Percentiles rank a stretch among this genome's conserved stretches.
Conservation (phyloP, 1,140 invertebrate genomes). For the Cydia pomonella region DNA sequence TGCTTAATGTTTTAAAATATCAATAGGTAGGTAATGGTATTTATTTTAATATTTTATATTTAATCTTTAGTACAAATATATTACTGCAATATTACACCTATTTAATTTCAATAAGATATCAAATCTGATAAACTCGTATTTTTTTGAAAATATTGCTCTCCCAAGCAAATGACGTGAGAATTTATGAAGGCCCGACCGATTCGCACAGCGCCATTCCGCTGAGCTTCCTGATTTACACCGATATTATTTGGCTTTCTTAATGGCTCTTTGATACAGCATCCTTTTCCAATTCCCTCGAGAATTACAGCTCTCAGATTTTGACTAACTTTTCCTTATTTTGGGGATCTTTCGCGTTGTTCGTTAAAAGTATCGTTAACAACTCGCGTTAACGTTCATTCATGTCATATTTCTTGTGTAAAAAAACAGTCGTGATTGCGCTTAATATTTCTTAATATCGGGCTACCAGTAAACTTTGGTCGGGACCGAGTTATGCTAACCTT, state of each 20-base stretch:
- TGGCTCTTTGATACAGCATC: slow-evolving; percentile 50
- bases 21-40: too few species aligned
- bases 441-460: slow-evolving; percentile 1
- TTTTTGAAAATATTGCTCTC: slow-evolving; percentile 32
- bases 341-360: not conserved
- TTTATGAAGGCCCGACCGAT: slow-evolving; percentile 32
- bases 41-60: too few species aligned
- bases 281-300: slow-evolving; percentile 35
- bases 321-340: slow-evolving; percentile 24
- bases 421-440: not conserved
- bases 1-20: too few species aligned
- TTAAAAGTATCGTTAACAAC: slow-evolving; percentile 16
- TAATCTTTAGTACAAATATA: too few species aligned
- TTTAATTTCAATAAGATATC: not conserved
- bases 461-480: not conserved
- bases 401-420: not conserved
- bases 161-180: slow-evolving; percentile 37
- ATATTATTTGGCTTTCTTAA: slow-evolving; percentile 53
- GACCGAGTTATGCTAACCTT: too few species aligned
- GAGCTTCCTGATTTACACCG: slow-evolving; percentile 53
- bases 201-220: slow-evolving; percentile 1
- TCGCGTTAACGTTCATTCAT: not conserved
- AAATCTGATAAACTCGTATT: not conserved
- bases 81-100: too few species aligned
- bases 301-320: slow-evolving; percentile 30